Percentiles rank a stretch among this genome's conserved stretches.
These are phyloP conservation scores for Hippocampus guttulatus DNA, from an alignment of 2,113 vertebrate genomes.

Conservation along the genomic window DNA sequence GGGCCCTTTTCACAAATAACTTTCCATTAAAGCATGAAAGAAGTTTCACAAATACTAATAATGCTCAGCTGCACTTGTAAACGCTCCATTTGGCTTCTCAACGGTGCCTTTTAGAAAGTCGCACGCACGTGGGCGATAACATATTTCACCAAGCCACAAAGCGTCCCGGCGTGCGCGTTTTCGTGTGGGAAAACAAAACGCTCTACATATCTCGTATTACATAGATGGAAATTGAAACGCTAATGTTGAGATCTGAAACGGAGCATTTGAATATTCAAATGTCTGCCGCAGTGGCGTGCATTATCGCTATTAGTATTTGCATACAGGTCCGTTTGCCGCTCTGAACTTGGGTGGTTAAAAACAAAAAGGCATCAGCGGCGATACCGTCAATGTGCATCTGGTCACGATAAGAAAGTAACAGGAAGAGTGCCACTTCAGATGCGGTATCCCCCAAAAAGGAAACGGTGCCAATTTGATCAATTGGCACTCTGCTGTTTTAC, in stretches of 20 bases:
- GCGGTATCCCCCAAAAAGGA: neutral
- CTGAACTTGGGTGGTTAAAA: constrained; percentile 28
- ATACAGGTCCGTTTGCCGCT: constrained; percentile 70
- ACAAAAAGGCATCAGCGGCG: neutral
- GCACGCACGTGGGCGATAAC: constrained; percentile 55
- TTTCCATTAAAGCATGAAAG: constrained; percentile 58
- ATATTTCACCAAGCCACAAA: constrained; percentile 41
- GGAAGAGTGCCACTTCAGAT: neutral
- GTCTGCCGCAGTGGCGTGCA: constrained; percentile 62
- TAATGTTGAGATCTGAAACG: constrained; percentile 70
- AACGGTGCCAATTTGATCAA: neutral
- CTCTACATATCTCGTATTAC: constrained; percentile 22
- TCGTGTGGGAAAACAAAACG: constrained; percentile 34
- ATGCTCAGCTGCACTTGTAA: constrained; percentile 48
- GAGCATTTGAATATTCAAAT: constrained; percentile 77
- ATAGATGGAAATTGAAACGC: constrained; percentile 66
- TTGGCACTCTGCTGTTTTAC: no score
- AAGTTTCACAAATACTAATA: constrained; percentile 55
- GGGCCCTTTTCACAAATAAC: constrained; percentile 52
- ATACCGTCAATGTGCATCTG: neutral
- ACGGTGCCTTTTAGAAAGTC: constrained; percentile 67
- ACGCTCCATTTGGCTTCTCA: constrained; percentile 68
- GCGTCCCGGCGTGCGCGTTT: constrained; percentile 37
- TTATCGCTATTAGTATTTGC: constrained; percentile 68
- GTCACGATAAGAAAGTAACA: neutral